phyloP scores from a whole-genome alignment of 2,888 invertebrate species.

The Epicampocera succincta region DNA sequence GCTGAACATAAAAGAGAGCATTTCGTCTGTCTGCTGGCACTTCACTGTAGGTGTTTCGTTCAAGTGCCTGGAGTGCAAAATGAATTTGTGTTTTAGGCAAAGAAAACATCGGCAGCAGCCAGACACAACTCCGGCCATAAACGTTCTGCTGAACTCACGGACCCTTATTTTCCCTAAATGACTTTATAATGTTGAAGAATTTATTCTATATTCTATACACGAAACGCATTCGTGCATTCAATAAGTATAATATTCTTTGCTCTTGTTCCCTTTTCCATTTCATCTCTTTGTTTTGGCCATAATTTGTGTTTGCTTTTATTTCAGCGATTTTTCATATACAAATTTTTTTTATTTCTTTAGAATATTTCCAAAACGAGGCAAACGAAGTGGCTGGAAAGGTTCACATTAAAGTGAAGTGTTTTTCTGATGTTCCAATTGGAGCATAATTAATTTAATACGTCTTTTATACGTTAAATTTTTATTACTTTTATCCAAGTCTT shows the following conservation, averaged over 20 bases:
- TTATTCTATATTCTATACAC: constrained; percentile 54
- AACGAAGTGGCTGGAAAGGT: constrained; percentile 7
- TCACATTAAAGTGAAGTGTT: constrained; percentile 44
- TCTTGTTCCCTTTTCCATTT: constrained; percentile 1
- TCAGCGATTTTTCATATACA: constrained; percentile 12
- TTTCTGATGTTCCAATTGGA: constrained; percentile 42
- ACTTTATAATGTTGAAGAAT: constrained; percentile 55
- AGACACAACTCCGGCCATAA: not conserved
- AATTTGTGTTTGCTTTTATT: constrained; percentile 40
- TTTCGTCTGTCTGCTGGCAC: constrained; percentile 21
- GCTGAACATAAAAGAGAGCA: not conserved
- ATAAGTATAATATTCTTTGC: constrained; percentile 55
- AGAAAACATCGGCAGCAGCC: constrained; percentile 25
- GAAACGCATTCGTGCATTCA: constrained; percentile 68
- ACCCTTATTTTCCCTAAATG: constrained; percentile 63
- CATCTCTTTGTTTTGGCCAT: constrained; percentile 18
- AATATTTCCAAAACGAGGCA: not conserved
- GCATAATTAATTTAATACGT: constrained; percentile 58
- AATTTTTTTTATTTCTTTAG: constrained; percentile 6
- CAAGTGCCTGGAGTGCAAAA: constrained; percentile 59
- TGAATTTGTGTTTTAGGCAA: constrained; percentile 51
- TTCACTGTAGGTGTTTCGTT: constrained; percentile 58
- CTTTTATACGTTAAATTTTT: constrained; percentile 40
- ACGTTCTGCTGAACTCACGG: not conserved
- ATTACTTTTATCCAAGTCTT: constrained; percentile 6